Conservation (phyloP, 2,888 invertebrate genomes). For the Megastigmus dorsalis region DNA sequence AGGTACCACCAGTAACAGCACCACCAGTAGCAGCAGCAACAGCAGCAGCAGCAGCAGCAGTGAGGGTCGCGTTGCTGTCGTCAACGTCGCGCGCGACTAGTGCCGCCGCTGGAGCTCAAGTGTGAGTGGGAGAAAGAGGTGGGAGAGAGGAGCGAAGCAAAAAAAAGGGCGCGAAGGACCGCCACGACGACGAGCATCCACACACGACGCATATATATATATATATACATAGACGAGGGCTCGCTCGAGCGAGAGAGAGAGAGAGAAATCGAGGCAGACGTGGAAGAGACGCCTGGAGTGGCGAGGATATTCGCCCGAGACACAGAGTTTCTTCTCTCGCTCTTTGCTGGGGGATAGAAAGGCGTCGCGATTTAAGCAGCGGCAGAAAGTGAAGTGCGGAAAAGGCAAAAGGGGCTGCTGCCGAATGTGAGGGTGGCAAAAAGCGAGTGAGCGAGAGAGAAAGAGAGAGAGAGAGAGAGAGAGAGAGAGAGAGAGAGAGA, state of each 20-base stretch:
- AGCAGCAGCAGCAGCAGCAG: not conserved
- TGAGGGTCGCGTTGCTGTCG: too few species aligned
- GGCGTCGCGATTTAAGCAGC: conserved; percentile 2
- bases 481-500: conserved; percentile 7
- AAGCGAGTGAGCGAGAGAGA: conserved; percentile 13
- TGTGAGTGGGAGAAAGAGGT: not conserved
- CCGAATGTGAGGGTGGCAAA: not conserved
- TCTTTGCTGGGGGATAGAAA: too few species aligned
- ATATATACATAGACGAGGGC: too few species aligned
- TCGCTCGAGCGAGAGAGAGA: not conserved
- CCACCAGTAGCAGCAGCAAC: too few species aligned
- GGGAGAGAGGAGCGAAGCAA: not conserved
- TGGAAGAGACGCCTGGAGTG: too few species aligned
- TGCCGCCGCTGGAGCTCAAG: not conserved
- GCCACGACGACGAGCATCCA: too few species aligned
- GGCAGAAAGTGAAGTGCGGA: not conserved
- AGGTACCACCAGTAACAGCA: not conserved
- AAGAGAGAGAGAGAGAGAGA: conserved; percentile 30
- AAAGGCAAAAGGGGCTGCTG: too few species aligned
- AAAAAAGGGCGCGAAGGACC: too few species aligned
- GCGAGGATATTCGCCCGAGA: too few species aligned
- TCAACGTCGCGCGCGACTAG: not conserved
- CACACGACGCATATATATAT: too few species aligned
- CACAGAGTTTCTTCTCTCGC: too few species aligned
- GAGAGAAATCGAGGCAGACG: too few species aligned